Evolutionary conservation across 2,113 vertebrate genomes (phyloP).

Genomic region (Rostratula benghalensis): DNA sequence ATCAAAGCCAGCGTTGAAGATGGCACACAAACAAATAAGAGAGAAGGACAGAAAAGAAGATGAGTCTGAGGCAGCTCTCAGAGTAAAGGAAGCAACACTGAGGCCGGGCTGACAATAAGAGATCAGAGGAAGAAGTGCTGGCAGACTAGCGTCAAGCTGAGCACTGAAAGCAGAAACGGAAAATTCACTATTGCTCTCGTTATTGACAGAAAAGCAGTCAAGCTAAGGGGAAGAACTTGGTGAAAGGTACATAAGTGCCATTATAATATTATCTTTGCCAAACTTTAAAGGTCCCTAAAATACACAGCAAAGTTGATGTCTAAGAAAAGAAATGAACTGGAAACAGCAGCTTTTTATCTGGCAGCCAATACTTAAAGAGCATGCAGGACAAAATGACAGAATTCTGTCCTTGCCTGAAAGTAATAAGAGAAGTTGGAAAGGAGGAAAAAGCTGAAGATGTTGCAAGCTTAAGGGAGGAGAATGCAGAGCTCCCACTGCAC

Average conservation of each 20-base stretch:
- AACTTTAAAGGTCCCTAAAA: background rate
- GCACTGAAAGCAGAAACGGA: conserved; percentile 6
- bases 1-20: conserved; percentile 10
- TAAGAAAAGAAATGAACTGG: background rate
- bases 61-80: background rate
- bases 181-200: background rate
- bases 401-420: background rate
- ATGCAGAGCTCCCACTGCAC: background rate
- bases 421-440: background rate
- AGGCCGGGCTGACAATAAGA: background rate
- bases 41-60: background rate
- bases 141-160: conserved; percentile 21
- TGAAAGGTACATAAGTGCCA: background rate
- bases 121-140: background rate
- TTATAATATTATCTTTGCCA: background rate
- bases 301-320: background rate
- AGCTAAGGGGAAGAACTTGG: background rate
- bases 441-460: background rate
- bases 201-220: conserved; percentile 14
- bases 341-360: background rate
- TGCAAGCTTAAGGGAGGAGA: background rate
- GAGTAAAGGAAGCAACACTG: background rate
- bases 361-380: background rate
- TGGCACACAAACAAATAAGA: background rate
- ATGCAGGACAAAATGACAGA: background rate